These are phyloP conservation scores for Cepphus grylle DNA, from an alignment of 2,113 vertebrate genomes.

Conservation along the genomic window DNA sequence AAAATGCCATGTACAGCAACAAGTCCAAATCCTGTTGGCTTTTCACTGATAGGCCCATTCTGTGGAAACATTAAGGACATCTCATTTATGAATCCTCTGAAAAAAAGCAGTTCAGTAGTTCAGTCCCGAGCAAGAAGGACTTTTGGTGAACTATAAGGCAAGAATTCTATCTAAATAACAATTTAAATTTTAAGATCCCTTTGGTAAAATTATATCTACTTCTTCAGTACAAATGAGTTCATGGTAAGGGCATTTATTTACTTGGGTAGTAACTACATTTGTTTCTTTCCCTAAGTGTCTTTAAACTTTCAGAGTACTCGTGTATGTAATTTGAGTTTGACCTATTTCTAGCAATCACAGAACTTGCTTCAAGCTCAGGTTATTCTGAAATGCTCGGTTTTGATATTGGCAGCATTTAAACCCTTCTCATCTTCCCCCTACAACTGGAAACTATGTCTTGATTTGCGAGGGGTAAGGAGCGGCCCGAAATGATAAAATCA, in stretches of 20 bases:
- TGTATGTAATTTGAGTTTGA: neutral
- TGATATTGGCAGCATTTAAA: constrained; percentile 23
- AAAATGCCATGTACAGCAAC: neutral
- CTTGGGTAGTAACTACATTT: neutral
- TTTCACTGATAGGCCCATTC: neutral
- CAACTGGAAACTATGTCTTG: constrained; percentile 20
- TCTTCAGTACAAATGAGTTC: neutral
- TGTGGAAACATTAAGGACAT: neutral
- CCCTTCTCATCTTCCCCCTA: constrained; percentile 2
- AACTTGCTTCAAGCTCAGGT: neutral
- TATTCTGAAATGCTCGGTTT: neutral
- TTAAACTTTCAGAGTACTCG: neutral
- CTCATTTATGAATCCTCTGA: neutral
- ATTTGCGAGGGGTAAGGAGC: constrained; percentile 6
- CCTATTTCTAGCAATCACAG: constrained; percentile 14
- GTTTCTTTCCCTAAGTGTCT: neutral
- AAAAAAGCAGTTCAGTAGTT: neutral
- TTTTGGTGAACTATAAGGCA: neutral
- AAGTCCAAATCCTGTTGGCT: neutral
- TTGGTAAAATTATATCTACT: neutral
- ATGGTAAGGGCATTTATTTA: neutral
- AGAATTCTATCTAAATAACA: neutral
- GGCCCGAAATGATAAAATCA: constrained; percentile 1
- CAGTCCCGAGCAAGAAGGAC: neutral
- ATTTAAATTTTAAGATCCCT: neutral